Evolutionary conservation across 2,888 invertebrate genomes (phyloP).

Genomic region (Lepidonotus clava): DNA sequence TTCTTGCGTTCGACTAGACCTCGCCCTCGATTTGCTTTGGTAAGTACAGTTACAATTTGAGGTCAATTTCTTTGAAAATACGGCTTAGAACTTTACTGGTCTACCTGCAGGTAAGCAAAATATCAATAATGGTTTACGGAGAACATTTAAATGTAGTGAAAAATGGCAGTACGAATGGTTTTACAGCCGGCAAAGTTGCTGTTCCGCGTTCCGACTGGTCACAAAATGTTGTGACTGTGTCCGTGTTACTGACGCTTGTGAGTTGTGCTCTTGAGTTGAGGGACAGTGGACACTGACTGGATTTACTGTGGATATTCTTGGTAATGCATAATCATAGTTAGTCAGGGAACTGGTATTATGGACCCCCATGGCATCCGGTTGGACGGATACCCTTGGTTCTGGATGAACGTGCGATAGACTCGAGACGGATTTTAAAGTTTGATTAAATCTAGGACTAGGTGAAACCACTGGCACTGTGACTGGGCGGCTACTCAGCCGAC

Average conservation of each 20-base stretch:
- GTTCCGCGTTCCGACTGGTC: conserved; percentile 41
- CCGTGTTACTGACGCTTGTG: background rate
- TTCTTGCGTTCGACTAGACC: conserved; percentile 6
- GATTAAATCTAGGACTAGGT: no score
- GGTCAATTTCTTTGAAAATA: conserved; percentile 10
- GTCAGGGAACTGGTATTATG: no score
- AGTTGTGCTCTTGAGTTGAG: no score
- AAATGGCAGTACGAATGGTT: background rate
- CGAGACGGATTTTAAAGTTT: no score
- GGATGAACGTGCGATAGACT: no score
- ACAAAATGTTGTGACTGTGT: conserved; percentile 36
- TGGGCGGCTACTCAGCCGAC: no score
- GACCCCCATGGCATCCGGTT: no score
- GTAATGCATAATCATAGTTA: no score
- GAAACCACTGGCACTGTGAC: no score
- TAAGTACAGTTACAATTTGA: conserved; percentile 21
- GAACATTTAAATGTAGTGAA: background rate
- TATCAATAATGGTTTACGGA: background rate
- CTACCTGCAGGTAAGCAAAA: background rate
- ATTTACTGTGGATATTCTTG: no score
- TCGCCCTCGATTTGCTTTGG: conserved; percentile 46
- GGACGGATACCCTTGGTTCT: no score
- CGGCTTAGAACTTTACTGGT: background rate
- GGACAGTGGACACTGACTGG: no score
- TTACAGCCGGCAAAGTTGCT: background rate